Evolutionary conservation across 2,113 vertebrate species (phyloP).

Genomic region (Trogon surrucura): DNA sequence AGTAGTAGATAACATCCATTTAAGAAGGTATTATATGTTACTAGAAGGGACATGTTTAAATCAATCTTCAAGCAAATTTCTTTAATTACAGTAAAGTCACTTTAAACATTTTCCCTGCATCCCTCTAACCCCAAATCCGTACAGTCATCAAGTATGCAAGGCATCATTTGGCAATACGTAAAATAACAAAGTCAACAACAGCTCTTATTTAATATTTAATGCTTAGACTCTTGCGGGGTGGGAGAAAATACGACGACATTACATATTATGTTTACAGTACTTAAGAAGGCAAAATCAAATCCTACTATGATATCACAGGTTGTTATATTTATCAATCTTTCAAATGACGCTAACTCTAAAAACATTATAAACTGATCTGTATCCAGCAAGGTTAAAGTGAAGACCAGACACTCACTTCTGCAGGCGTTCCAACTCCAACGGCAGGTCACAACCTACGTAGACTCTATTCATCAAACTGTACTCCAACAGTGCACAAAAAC

Average conservation of each 20-base stretch:
- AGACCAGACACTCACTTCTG: conserved; percentile 59
- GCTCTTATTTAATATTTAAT: not conserved
- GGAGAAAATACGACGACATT: not conserved
- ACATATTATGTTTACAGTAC: not conserved
- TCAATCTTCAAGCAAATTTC: not conserved
- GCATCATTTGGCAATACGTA: not conserved
- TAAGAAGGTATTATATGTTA: not conserved
- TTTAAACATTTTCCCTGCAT: not conserved
- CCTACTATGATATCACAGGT: not conserved
- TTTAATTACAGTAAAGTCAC: not conserved
- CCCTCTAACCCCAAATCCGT: not conserved
- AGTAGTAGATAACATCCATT: not conserved
- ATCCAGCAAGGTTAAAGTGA: not conserved
- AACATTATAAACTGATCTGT: not conserved
- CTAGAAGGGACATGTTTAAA: not conserved
- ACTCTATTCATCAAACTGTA: conserved; percentile 84
- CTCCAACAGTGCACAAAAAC: conserved; percentile 86
- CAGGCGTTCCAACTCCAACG: conserved; percentile 69
- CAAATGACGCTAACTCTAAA: not conserved
- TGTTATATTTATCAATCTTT: not conserved
- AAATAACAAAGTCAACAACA: not conserved
- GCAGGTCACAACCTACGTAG: conserved; percentile 89
- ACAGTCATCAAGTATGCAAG: not conserved
- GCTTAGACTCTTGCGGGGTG: not conserved
- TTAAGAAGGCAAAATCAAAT: not conserved